These are phyloP conservation scores for Maccullochella peelii DNA, from an alignment of 2,113 vertebrate genomes.

Conservation along the genomic window DNA sequence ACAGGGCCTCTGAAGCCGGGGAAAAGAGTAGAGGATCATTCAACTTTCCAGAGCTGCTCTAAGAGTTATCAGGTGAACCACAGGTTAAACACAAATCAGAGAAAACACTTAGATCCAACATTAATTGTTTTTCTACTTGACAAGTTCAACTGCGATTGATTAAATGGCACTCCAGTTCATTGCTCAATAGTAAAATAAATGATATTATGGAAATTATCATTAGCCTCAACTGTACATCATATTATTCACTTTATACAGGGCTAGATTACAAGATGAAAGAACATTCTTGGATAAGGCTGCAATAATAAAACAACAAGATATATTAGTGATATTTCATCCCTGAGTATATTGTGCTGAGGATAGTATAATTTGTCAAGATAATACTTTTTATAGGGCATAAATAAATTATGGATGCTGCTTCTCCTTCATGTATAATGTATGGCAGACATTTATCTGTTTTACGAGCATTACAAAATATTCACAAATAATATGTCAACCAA, in stretches of 20 bases:
- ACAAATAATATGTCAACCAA: constrained; percentile 14
- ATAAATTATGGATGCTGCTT: constrained; percentile 18
- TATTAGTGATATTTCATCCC: constrained; percentile 37
- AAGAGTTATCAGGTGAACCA: constrained; percentile 74
- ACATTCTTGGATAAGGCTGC: constrained; percentile 17
- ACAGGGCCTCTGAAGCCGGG: constrained; percentile 76
- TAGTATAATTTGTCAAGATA: constrained; percentile 39
- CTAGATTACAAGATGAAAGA: constrained; percentile 32
- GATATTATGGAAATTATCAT: not conserved
- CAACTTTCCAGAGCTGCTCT: constrained; percentile 62
- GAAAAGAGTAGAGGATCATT: constrained; percentile 60
- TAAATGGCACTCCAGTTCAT: not conserved
- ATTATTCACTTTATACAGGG: not conserved
- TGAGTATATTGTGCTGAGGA: constrained; percentile 14
- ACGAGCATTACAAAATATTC: constrained; percentile 27
- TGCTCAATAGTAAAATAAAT: not conserved
- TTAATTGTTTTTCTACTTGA: constrained; percentile 59
- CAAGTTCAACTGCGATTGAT: constrained; percentile 46
- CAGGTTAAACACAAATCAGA: constrained; percentile 69
- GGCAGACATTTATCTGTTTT: constrained; percentile 41
- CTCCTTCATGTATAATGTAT: constrained; percentile 2
- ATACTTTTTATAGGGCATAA: constrained; percentile 12
- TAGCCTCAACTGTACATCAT: not conserved
- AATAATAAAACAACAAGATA: constrained; percentile 29
- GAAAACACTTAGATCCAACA: constrained; percentile 44